Evolutionary conservation across 2,888 invertebrate species (phyloP), one percentile per base, ranked within the genome.

Genomic region (Noctua janthe): DNA sequence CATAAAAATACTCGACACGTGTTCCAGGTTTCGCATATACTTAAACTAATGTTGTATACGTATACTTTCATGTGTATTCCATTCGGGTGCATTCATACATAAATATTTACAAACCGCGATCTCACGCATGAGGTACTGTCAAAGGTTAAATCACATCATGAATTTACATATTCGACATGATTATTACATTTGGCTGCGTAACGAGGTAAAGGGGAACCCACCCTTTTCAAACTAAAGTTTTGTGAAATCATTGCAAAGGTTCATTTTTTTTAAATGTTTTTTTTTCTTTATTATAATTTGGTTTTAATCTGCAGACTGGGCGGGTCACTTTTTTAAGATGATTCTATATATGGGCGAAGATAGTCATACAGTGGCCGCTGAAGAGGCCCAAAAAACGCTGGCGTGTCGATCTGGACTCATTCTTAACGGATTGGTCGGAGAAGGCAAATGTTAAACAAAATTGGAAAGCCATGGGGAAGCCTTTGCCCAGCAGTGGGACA

Each of bases 171-270:
- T 43, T 54, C 59, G 20, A 39, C 15, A 59, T 59, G 51, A 59
- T 75, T 74, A 59, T 8, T n/a, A 54, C 51, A 82, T 51, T 69
- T 76, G 83, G n/a, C 51, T 81, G n/a, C 17, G 35, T 75, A 82
- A n/a, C 43, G 20, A n/a, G n/a, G 69, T 35, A 10, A 35, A 47
- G 10, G 2, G n/a, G 15, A 43, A 47, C 67, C 7, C 6, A 39
- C n/a, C 0, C 6, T 49, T 47, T 49, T 76, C 64, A 35, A 62
- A 20, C 5, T 13, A 43, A 67, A 1, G 5, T 67, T 67, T 67
- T 11, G 11, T 67, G 1, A 23, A 66, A 23, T 11, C 2, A 23
- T 62, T 29, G 6, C 2, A 15, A 29, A 29, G 15, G 1, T 6
- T 15, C 0, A 17, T 15, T 29, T 15, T 15, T 29, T 15, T 23